These are phyloP conservation scores for Callopanchax toddi DNA, from an alignment of 2,113 vertebrate species.

Conservation along the genomic window DNA sequence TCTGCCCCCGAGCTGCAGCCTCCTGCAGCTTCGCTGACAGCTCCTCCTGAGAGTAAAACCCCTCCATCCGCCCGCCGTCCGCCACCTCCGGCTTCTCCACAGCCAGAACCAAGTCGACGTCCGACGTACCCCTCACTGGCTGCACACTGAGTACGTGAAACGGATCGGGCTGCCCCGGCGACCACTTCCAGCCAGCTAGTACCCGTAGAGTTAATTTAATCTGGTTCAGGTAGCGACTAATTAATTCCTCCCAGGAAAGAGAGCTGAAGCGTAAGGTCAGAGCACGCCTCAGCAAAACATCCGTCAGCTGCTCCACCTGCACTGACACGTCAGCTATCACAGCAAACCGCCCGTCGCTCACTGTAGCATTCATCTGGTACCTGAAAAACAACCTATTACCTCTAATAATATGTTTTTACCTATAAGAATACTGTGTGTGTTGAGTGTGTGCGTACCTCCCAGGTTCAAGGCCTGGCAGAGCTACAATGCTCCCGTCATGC, in stretches of 20 bases:
- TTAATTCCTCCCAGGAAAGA: slow-evolving; percentile 90
- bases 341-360: slow-evolving; percentile 93
- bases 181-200: slow-evolving; percentile 68
- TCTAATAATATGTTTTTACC: too few species aligned
- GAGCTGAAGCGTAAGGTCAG: slow-evolving; percentile 89
- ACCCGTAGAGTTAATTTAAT: slow-evolving; percentile 85
- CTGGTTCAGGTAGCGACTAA: slow-evolving; percentile 87
- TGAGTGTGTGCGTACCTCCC: slow-evolving; percentile 79
- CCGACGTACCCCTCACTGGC: slow-evolving; percentile 79
- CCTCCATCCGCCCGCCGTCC: slow-evolving; percentile 37
- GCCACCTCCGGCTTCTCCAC: slow-evolving; percentile 82
- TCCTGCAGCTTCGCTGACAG: slow-evolving; percentile 88
- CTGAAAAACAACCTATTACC: slow-evolving; percentile 72
- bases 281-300: slow-evolving; percentile 86
- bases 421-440: not conserved
- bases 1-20: slow-evolving; percentile 75
- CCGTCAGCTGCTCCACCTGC: slow-evolving; percentile 89
- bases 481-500: slow-evolving; percentile 90
- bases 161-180: slow-evolving; percentile 83
- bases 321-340: slow-evolving; percentile 89
- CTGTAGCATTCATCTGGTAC: slow-evolving; percentile 90
- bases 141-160: slow-evolving; percentile 90
- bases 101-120: slow-evolving; percentile 90
- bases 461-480: slow-evolving; percentile 89
- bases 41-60: slow-evolving; percentile 87